These are phyloP conservation scores for Apis florea DNA, from an alignment of 1,140 invertebrate species.

Conservation along the genomic window DNA sequence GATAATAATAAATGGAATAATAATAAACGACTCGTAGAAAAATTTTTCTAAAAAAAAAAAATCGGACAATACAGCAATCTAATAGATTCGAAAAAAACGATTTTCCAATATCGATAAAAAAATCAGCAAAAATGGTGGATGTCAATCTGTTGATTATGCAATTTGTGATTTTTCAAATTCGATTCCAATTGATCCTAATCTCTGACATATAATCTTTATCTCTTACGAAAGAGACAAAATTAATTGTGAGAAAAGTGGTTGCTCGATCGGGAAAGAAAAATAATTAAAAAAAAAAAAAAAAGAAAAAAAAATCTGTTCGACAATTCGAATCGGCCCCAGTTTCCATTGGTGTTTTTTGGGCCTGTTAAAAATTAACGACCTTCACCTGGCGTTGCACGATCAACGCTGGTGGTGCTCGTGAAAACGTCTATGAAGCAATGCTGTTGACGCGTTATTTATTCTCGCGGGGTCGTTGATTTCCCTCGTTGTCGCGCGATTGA, in stretches of 20 bases:
- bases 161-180: no score
- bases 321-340: slow-evolving; percentile 10
- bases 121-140: no score
- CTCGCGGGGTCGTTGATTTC: slow-evolving; percentile 37
- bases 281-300: slow-evolving; percentile 16
- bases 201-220: no score
- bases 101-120: background rate
- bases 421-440: slow-evolving; percentile 27
- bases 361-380: slow-evolving; percentile 66
- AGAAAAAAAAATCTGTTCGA: slow-evolving; percentile 10
- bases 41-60: background rate
- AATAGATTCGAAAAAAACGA: background rate
- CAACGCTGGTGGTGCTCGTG: slow-evolving; percentile 30
- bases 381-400: slow-evolving; percentile 29
- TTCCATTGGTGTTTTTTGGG: slow-evolving; percentile 30
- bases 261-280: background rate
- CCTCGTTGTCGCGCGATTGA: slow-evolving; percentile 35
- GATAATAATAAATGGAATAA: no score
- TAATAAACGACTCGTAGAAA: no score
- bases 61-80: background rate
- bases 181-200: no score
- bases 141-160: no score
- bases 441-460: slow-evolving; percentile 43
- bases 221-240: background rate
- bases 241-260: background rate